Evolutionary conservation across 2,888 invertebrate species (phyloP), one percentile per base, ranked within the genome.

Genomic region (Diarsia rubi): DNA sequence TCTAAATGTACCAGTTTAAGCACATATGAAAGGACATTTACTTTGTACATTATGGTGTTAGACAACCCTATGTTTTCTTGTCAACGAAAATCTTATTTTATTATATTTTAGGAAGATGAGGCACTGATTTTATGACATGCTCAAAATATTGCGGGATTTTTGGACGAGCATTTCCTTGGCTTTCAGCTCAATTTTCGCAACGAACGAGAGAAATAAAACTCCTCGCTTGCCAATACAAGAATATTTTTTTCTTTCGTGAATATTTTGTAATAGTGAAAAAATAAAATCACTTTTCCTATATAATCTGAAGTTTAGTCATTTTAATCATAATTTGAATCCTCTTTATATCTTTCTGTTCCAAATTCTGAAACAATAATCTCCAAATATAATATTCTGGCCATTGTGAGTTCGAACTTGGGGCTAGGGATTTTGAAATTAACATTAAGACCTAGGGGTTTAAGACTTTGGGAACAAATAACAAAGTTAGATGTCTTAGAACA

Each of bases 401-500:
- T 67, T 54, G 37, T 11, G 70, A 47, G 31, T 81, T 59, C 31
- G 3, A 73, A 81, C 52, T 84, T 52, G 52, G 37, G 37, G 44
- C 62, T 45, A 1, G 54, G 44, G 78, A 73, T 81, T 84, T 75
- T 21, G 59, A 67, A 75, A 83, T 81, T 81, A 62, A 73, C 64
- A 77, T 83, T 73, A 75, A 49, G 62, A 76, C 81, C 69, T 27
- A 60, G 65, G 67, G 76, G 77, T 64, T 63, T 67, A 67, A 71
- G 84, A 73, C 72, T 83, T 84, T 78, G 70, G 24, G n/a, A 84
- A 78, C 84, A 57, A 75, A 64, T 81, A 60, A 83, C 68, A 31
- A 73, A 81, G 84, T 84, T 81, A 81, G 62, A 45, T 66, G 42
- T 68, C 59, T 37, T 47, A n/a, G 21, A 65, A 70, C 59, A 71